Conservation (phyloP, 2,888 invertebrate genomes). For the Yponomeuta evonymella region DNA sequence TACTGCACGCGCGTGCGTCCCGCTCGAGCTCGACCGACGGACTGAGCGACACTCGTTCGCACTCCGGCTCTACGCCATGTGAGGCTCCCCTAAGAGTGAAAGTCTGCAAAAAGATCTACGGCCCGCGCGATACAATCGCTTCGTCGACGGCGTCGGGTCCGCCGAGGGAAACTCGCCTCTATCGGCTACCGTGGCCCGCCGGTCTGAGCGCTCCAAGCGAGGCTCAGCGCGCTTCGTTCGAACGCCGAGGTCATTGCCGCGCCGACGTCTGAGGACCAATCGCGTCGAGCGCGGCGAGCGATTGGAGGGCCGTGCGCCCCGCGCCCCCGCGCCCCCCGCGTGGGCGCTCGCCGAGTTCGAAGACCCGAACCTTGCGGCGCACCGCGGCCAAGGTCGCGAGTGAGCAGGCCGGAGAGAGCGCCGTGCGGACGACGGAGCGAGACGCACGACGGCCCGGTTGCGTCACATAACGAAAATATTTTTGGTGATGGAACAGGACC, state of each 20-base stretch:
- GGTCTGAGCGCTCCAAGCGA: constrained; percentile 71
- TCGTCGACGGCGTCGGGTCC: constrained; percentile 45
- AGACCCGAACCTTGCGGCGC: constrained; percentile 91
- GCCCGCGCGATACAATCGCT: constrained; percentile 72
- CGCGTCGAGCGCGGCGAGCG: constrained; percentile 57
- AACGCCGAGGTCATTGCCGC: constrained; percentile 91
- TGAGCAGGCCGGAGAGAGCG: constrained; percentile 63
- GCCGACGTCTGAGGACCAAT: constrained; percentile 69
- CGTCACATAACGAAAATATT: constrained; percentile 75
- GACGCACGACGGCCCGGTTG: constrained; percentile 60
- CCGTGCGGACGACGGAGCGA: constrained; percentile 52
- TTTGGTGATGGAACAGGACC: constrained; percentile 75
- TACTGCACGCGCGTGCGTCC: constrained; percentile 67
- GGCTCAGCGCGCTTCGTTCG: constrained; percentile 87
- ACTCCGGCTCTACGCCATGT: constrained; percentile 58
- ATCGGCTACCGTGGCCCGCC: constrained; percentile 68
- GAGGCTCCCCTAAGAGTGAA: constrained; percentile 74
- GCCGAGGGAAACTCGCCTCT: constrained; percentile 70
- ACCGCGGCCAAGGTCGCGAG: constrained; percentile 86
- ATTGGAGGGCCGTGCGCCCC: constrained; percentile 62
- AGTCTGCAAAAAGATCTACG: constrained; percentile 76
- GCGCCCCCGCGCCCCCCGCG: constrained; percentile 55
- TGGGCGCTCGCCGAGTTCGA: constrained; percentile 78
- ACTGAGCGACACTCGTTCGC: constrained; percentile 68
- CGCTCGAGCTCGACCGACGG: constrained; percentile 76